A percentile compares a stretch with the other conserved stretches of the same genome.
phyloP scores from a whole-genome alignment of 2,888 invertebrate genomes.

The Synanthedon vespiformis region DNA sequence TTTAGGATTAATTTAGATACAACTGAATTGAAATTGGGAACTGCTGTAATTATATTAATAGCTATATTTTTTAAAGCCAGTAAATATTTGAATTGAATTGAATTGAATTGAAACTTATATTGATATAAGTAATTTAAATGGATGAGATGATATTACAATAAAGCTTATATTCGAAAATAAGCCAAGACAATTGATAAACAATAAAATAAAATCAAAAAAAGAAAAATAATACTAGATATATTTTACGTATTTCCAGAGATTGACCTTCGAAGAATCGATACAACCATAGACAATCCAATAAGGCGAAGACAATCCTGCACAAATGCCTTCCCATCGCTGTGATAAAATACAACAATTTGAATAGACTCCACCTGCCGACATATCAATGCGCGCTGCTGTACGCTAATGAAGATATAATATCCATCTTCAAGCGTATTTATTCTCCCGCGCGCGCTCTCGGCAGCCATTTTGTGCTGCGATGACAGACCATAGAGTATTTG shows the following conservation, averaged over 20 bases:
- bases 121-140: too few species aligned
- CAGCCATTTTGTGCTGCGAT: constrained; percentile 55
- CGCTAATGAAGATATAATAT: constrained; percentile 71
- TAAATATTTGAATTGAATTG: too few species aligned
- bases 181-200: too few species aligned
- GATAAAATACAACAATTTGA: constrained; percentile 66
- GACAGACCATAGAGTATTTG: constrained; percentile 54
- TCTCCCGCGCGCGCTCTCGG: constrained; percentile 41
- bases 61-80: too few species aligned
- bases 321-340: constrained; percentile 34
- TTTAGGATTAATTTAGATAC: too few species aligned
- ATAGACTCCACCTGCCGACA: constrained; percentile 57
- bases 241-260: background rate
- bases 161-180: too few species aligned
- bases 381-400: constrained; percentile 58
- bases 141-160: too few species aligned
- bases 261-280: background rate
- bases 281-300: constrained; percentile 31
- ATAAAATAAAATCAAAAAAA: too few species aligned
- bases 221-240: too few species aligned
- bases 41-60: too few species aligned
- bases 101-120: too few species aligned
- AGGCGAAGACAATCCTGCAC: constrained; percentile 25
- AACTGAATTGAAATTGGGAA: too few species aligned
- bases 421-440: constrained; percentile 59